phyloP scores from a whole-genome alignment of 2,797 vertebrate species.

The Atherinosoma microstoma region DNA sequence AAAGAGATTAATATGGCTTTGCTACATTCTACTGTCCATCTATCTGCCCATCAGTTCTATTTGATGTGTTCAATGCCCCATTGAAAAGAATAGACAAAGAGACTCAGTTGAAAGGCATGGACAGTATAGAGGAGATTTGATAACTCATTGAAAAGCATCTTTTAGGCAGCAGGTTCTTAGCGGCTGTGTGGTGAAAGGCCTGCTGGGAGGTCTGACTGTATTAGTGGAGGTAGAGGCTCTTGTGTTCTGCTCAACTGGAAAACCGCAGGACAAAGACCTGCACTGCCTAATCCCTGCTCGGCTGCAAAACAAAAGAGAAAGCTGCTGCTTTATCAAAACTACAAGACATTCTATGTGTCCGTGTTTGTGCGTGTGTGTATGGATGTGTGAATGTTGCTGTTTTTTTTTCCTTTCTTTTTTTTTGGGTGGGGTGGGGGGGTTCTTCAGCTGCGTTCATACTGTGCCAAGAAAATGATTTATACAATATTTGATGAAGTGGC shows the following conservation, averaged over 20 bases:
- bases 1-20: conserved; percentile 63
- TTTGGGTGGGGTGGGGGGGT: conserved; percentile 6
- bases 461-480: conserved; percentile 82
- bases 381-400: conserved; percentile 45
- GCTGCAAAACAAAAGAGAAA: conserved; percentile 85
- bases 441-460: conserved; percentile 76
- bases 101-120: conserved; percentile 79
- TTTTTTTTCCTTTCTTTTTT: conserved; percentile 31
- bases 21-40: conserved; percentile 75
- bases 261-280: conserved; percentile 83
- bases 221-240: conserved; percentile 84
- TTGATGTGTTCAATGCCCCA: conserved; percentile 77
- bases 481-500: conserved; percentile 84
- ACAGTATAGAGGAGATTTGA: conserved; percentile 85
- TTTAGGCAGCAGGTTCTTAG: conserved; percentile 82
- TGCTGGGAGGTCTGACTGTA: conserved; percentile 86
- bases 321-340: conserved; percentile 83
- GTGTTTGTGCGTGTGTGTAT: conserved; percentile 46
- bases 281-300: conserved; percentile 83
- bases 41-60: conserved; percentile 78
- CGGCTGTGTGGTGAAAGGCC: conserved; percentile 82
- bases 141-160: conserved; percentile 85
- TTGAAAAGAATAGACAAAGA: conserved; percentile 77
- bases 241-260: conserved; percentile 87
- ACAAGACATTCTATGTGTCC: conserved; percentile 80